These are phyloP conservation scores for Biston betularia DNA, from an alignment of 2,888 invertebrate genomes.

Conservation along the genomic window DNA sequence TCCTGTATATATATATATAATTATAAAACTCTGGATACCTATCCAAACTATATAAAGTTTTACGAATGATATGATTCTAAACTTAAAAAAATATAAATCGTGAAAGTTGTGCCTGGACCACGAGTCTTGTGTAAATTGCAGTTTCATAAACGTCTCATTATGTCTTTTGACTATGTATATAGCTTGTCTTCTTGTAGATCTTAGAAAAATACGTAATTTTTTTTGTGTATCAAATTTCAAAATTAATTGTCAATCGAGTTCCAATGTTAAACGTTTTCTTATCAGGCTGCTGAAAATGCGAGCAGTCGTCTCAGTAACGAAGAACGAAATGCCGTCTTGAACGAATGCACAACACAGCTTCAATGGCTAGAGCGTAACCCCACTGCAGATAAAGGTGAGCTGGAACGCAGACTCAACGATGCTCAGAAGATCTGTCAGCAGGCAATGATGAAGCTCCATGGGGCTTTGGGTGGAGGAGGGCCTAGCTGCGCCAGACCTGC, in stretches of 20 bases:
- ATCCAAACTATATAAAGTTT: too few relatives aligned
- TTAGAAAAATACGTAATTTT: too few relatives aligned
- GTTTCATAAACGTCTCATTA: too few relatives aligned
- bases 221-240: background rate
- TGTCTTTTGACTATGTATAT: too few relatives aligned
- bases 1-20: too few relatives aligned
- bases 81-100: too few relatives aligned
- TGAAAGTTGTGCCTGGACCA: too few relatives aligned
- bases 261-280: slow-evolving; percentile 3
- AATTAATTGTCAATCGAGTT: background rate
- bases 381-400: slow-evolving; percentile 92
- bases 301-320: slow-evolving; percentile 89
- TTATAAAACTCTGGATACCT: too few relatives aligned
- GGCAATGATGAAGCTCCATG: slow-evolving; percentile 94
- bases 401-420: slow-evolving; percentile 91
- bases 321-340: slow-evolving; percentile 89
- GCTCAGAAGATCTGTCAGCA: slow-evolving; percentile 91
- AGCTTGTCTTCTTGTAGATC: too few relatives aligned
- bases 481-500: slow-evolving; percentile 62
- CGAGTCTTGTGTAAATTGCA: background rate
- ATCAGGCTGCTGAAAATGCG: slow-evolving; percentile 88
- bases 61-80: too few relatives aligned
- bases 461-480: slow-evolving; percentile 71
- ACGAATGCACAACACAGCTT: slow-evolving; percentile 90
- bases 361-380: slow-evolving; percentile 93